Conservation (phyloP, 2,113 vertebrate species). For the Hydropotes inermis region DNA sequence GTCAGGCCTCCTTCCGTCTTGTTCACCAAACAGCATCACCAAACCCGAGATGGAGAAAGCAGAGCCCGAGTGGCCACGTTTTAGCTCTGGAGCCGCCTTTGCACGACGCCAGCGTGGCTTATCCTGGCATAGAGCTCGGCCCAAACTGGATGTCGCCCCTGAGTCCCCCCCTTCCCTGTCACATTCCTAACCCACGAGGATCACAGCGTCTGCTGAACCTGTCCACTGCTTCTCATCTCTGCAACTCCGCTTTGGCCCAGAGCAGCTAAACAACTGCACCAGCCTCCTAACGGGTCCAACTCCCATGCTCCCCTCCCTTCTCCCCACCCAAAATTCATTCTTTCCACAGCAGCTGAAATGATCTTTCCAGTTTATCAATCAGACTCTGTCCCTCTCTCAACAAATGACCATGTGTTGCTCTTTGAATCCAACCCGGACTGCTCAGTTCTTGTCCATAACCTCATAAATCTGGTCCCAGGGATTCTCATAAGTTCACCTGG, state of each 20-base stretch:
- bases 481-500: background rate
- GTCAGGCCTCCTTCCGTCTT: background rate
- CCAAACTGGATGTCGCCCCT: background rate
- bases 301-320: background rate
- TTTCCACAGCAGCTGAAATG: background rate
- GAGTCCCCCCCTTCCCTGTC: background rate
- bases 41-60: background rate
- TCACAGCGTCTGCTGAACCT: background rate
- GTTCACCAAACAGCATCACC: background rate
- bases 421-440: background rate
- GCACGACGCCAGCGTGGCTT: background rate
- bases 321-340: background rate
- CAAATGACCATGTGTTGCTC: background rate
- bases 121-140: background rate
- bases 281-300: no score
- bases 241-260: background rate
- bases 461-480: background rate
- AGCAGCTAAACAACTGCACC: background rate
- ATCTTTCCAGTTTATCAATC: background rate
- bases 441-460: background rate
- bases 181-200: background rate
- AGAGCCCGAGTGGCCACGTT: background rate
- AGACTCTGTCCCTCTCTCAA: background rate
- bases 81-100: background rate
- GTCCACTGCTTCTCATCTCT: background rate